A percentile compares a stretch with the other conserved stretches of the same genome.
phyloP scores from a whole-genome alignment of 2,888 invertebrate species.

The Eupithecia tripunctaria region DNA sequence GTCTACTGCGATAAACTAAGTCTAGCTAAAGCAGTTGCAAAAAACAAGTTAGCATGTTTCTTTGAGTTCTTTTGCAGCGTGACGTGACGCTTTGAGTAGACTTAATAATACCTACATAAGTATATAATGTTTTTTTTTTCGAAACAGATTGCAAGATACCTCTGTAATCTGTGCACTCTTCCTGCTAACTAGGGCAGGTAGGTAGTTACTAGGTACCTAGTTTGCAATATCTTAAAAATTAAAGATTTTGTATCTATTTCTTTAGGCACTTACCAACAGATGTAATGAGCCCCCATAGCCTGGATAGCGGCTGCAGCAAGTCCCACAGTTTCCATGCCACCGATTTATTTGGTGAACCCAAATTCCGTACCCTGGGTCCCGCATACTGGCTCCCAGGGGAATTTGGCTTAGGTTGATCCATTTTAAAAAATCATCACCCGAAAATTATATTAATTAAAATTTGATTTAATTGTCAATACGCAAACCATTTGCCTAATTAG shows the following conservation, averaged over 20 bases:
- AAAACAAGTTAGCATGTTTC: no score
- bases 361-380: conserved; percentile 53
- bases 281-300: conserved; percentile 77
- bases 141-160: no score
- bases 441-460: background rate
- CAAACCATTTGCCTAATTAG: background rate
- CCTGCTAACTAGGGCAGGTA: no score
- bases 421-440: conserved; percentile 46
- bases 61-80: no score
- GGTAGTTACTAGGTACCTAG: no score
- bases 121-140: no score
- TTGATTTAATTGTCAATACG: background rate
- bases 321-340: conserved; percentile 75
- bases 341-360: conserved; percentile 63
- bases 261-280: conserved; percentile 69
- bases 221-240: background rate
- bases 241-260: background rate
- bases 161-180: no score
- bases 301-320: conserved; percentile 73
- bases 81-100: no score
- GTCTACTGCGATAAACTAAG: no score
- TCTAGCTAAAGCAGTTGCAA: no score
- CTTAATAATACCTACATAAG: no score
- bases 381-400: conserved; percentile 54
- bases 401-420: conserved; percentile 59